A percentile compares a stretch with the other conserved stretches of the same genome.
Evolutionary conservation across 2,888 invertebrate species (phyloP).

Genomic region (Dasysyrphus albostriatus): DNA sequence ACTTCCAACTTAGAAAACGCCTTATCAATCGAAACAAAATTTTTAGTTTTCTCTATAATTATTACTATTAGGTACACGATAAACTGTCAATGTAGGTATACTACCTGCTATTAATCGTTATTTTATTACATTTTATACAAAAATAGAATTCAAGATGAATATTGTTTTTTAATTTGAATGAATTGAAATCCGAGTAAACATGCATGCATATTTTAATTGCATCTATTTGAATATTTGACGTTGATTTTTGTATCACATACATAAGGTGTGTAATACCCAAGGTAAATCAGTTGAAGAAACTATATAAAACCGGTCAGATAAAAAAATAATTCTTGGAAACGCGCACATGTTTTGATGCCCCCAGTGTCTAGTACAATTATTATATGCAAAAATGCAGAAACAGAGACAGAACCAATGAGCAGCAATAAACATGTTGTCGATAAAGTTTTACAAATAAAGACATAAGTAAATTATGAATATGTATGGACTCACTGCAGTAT

Average conservation of each 20-base stretch:
- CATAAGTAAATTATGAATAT: neutral
- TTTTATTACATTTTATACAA: neutral
- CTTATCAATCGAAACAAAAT: too few relatives aligned
- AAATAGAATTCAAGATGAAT: conserved; percentile 13
- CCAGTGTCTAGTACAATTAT: neutral
- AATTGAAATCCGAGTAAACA: neutral
- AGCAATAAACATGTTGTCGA: neutral
- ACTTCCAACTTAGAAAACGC: too few relatives aligned
- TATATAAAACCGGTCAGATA: neutral
- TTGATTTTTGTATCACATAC: neutral
- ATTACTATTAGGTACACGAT: too few relatives aligned
- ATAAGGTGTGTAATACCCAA: neutral
- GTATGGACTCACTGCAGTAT: too few relatives aligned
- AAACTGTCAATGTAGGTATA: neutral
- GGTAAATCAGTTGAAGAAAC: conserved; percentile 8
- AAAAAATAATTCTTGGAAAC: neutral
- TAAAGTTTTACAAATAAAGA: neutral
- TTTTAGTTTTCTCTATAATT: too few relatives aligned
- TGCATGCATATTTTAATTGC: neutral
- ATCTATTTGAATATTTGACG: neutral
- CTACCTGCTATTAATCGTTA: neutral
- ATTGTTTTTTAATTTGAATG: neutral
- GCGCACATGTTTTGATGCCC: neutral
- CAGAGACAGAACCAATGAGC: neutral
- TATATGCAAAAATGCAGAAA: neutral